Evolutionary conservation across 2,797 vertebrate genomes (phyloP).

Genomic region (Hemitrygon akajei): DNA sequence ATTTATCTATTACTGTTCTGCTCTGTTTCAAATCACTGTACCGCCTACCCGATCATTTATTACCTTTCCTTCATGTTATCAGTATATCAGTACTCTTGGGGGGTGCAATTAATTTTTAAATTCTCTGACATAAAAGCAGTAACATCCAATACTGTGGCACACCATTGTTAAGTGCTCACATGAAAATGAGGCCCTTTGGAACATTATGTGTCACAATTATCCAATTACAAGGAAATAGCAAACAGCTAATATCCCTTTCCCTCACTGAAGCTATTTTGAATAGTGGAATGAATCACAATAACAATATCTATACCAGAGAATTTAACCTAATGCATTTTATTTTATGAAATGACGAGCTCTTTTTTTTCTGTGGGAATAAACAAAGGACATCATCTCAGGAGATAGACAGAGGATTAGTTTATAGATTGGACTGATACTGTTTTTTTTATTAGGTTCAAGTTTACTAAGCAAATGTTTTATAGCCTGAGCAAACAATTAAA

Average conservation of each 20-base stretch:
- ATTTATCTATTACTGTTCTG: not conserved
- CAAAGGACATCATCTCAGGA: not conserved
- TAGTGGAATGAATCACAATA: not conserved
- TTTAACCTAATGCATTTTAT: not conserved
- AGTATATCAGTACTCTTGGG: not conserved
- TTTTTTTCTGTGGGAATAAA: not conserved
- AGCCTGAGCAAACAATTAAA: not conserved
- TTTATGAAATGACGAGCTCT: not conserved
- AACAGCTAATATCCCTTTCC: not conserved
- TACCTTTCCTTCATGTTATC: not conserved
- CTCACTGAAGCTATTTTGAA: not conserved
- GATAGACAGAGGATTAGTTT: constrained; percentile 17
- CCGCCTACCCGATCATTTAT: not conserved
- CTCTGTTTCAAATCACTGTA: not conserved
- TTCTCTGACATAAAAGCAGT: not conserved
- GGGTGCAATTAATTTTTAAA: constrained; percentile 21
- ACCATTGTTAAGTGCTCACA: not conserved
- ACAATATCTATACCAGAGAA: not conserved
- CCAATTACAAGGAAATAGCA: constrained; percentile 10
- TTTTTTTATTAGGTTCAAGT: not conserved
- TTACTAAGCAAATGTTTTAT: constrained; percentile 1
- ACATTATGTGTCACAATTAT: constrained; percentile 12
- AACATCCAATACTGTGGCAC: not conserved
- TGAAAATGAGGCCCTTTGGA: constrained; percentile 8
- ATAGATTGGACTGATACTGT: not conserved